These are phyloP conservation scores for Raja brachyura DNA, from an alignment of 2,113 vertebrate species.

Conservation along the genomic window DNA sequence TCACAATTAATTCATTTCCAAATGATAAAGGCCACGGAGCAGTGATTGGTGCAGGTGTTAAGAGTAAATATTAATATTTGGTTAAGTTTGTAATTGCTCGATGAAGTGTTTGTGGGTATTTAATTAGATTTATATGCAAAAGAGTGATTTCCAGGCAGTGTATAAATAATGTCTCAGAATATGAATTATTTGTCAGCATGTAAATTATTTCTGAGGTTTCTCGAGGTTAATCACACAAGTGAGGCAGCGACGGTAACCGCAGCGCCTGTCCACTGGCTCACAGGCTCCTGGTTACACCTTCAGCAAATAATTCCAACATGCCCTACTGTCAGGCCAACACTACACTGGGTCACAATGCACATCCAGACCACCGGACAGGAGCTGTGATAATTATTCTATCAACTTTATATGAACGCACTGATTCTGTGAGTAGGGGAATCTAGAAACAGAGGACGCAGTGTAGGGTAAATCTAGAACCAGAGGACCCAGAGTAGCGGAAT, in stretches of 20 bases:
- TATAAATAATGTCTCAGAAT: neutral
- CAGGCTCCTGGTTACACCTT: neutral
- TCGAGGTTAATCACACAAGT: neutral
- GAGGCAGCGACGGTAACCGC: neutral
- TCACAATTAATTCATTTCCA: conserved; percentile 20
- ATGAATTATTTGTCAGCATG: neutral
- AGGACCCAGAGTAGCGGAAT: too few species aligned
- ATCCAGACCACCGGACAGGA: neutral
- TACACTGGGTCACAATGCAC: neutral
- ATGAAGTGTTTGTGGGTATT: conserved; percentile 17
- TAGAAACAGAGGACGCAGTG: too few species aligned
- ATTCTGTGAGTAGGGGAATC: too few species aligned
- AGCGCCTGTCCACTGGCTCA: too few species aligned
- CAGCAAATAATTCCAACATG: neutral
- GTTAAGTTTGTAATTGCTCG: conserved; percentile 10
- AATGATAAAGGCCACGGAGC: neutral
- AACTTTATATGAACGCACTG: too few species aligned
- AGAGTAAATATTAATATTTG: conserved; percentile 36
- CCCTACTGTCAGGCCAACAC: neutral
- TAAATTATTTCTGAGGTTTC: conserved; percentile 22
- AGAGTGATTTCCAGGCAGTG: neutral
- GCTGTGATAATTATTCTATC: too few species aligned
- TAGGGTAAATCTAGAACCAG: too few species aligned
- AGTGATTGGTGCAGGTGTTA: neutral
- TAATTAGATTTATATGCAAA: conserved; percentile 24